Percentiles rank a stretch among this genome's conserved stretches.
These are phyloP conservation scores for Nasonia oneida DNA, from an alignment of 2,888 invertebrate genomes.

Conservation along the genomic window DNA sequence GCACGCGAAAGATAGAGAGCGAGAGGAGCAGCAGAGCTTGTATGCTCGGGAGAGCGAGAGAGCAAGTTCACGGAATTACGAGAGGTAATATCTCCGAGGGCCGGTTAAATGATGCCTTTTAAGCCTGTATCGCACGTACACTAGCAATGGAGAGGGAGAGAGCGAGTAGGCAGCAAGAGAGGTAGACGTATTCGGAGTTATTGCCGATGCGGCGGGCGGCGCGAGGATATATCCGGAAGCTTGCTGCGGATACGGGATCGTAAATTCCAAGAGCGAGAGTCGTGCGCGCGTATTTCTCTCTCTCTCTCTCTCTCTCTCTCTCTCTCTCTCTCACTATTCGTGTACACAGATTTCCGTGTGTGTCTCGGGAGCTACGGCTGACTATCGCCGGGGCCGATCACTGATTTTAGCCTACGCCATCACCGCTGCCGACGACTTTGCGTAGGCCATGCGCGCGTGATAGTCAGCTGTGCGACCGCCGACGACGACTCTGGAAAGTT, in stretches of 20 bases:
- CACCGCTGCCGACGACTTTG: not conserved
- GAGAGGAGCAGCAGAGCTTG: not conserved
- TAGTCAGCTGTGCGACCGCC: slow-evolving; percentile 5
- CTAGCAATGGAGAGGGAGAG: slow-evolving; percentile 24
- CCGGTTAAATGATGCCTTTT: slow-evolving; percentile 59
- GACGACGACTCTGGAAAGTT: not conserved
- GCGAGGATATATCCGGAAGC: slow-evolving; percentile 23
- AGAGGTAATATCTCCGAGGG: slow-evolving; percentile 45
- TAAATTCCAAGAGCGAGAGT: slow-evolving; percentile 55
- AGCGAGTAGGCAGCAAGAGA: not conserved
- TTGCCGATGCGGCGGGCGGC: slow-evolving; percentile 35
- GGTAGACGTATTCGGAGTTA: slow-evolving; percentile 58
- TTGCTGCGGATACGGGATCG: slow-evolving; percentile 49
- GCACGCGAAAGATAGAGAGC: not conserved
- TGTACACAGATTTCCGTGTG: slow-evolving; percentile 48
- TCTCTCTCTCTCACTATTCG: slow-evolving; percentile 11
- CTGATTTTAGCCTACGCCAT: slow-evolving; percentile 29
- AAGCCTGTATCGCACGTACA: slow-evolving; percentile 56
- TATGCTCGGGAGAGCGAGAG: not conserved
- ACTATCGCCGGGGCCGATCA: slow-evolving; percentile 44
- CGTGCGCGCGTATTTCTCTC: slow-evolving; percentile 12
- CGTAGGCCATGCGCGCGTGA: not conserved
- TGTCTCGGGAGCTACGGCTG: slow-evolving; percentile 12
- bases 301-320: not conserved
- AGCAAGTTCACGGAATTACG: slow-evolving; percentile 57